phyloP scores from a whole-genome alignment of 2,113 vertebrate genomes.

The Mirza zaza region DNA sequence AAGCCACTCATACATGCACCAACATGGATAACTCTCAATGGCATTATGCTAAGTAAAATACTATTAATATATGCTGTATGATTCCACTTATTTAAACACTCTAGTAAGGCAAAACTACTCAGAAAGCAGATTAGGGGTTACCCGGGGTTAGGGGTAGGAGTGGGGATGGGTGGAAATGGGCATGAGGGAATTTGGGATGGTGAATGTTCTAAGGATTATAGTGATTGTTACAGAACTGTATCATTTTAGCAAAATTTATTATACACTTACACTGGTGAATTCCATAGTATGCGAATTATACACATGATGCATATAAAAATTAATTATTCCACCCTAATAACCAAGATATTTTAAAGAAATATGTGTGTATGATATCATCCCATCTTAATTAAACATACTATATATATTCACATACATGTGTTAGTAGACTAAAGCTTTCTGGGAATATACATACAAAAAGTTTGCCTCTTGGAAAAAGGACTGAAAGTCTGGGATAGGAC shows the following conservation, averaged over 20 bases:
- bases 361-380: background rate
- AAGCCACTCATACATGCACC: background rate
- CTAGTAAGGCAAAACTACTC: background rate
- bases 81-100: background rate
- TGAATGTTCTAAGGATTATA: background rate
- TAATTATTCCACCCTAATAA: background rate
- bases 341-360: background rate
- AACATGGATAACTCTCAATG: background rate
- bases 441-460: background rate
- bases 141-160: background rate
- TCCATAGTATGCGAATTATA: background rate
- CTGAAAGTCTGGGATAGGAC: background rate
- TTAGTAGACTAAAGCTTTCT: background rate
- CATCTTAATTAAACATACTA: background rate
- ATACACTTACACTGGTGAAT: background rate
- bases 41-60: background rate
- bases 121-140: background rate
- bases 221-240: background rate
- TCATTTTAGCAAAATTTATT: background rate
- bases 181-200: background rate
- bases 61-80: background rate
- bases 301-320: background rate
- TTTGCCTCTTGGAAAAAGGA: background rate
- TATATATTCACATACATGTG: background rate
- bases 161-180: too few relatives aligned